These are phyloP conservation scores for Aphidius ervi DNA, from an alignment of 1,140 invertebrate species.

Conservation along the genomic window DNA sequence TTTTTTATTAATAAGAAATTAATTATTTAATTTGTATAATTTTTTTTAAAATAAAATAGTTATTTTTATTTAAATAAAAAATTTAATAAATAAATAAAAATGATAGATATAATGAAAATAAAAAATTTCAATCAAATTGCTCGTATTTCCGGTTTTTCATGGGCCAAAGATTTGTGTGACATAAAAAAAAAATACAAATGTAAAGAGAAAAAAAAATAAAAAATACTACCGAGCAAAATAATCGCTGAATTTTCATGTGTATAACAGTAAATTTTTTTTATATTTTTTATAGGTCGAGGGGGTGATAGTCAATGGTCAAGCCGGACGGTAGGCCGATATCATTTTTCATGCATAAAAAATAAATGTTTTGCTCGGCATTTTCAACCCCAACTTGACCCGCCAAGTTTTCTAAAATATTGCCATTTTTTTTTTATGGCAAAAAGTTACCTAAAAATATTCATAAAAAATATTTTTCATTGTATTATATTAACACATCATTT, in stretches of 20 bases:
- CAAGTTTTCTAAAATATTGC: no score
- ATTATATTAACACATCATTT: no score
- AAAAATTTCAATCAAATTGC: slow-evolving; percentile 11
- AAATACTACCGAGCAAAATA: neutral
- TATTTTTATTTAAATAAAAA: neutral
- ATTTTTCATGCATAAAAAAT: slow-evolving; percentile 24
- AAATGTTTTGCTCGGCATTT: no score
- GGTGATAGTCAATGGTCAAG: slow-evolving; percentile 19
- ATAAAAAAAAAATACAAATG: slow-evolving; percentile 10
- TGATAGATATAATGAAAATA: neutral
- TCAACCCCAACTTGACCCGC: no score
- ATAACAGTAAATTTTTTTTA: neutral
- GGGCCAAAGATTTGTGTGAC: slow-evolving; percentile 1
- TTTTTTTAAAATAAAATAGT: neutral
- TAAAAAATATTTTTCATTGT: no score
- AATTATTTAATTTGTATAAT: neutral
- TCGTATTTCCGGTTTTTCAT: slow-evolving; percentile 18
- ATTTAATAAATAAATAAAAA: slow-evolving; percentile 1
- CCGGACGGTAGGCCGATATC: slow-evolving; percentile 9
- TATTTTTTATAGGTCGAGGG: slow-evolving; percentile 13
- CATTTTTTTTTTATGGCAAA: no score
- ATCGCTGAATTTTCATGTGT: slow-evolving; percentile 2
- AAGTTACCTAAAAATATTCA: no score
- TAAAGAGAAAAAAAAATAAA: no score
- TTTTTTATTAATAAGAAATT: neutral